These are phyloP conservation scores for Parasteatoda tepidariorum DNA, from an alignment of 1,140 invertebrate species.

Conservation along the genomic window DNA sequence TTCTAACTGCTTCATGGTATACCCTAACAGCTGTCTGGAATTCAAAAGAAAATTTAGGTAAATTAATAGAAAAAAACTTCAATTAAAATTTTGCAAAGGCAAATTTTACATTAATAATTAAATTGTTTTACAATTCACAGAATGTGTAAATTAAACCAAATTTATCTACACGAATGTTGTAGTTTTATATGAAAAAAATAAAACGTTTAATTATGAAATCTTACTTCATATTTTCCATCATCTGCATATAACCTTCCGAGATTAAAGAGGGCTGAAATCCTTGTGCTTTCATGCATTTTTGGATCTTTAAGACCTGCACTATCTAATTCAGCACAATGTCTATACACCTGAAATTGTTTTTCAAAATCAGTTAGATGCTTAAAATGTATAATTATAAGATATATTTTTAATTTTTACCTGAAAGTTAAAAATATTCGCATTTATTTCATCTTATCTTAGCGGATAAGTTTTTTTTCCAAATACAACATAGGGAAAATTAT, in stretches of 20 bases:
- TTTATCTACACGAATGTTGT: too few relatives aligned
- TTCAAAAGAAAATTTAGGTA: not conserved
- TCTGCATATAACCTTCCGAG: constrained; percentile 90
- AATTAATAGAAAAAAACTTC: not conserved
- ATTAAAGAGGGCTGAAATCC: constrained; percentile 90
- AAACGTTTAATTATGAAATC: too few relatives aligned
- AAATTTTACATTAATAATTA: too few relatives aligned
- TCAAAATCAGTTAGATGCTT: too few relatives aligned
- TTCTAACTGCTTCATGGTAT: constrained; percentile 86
- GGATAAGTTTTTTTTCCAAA: too few relatives aligned
- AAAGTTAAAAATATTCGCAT: too few relatives aligned
- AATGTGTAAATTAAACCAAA: not conserved
- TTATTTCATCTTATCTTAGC: too few relatives aligned
- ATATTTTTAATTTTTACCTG: too few relatives aligned
- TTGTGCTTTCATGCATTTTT: constrained; percentile 86
- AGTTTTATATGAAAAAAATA: too few relatives aligned
- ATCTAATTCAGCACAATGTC: constrained; percentile 84
- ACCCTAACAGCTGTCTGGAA: constrained; percentile 84
- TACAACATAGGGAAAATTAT: too few relatives aligned
- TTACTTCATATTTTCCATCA: constrained; percentile 77
- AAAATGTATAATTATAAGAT: too few relatives aligned
- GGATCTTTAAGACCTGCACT: constrained; percentile 89
- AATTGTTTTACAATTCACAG: too few relatives aligned
- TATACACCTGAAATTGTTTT: constrained; percentile 75
- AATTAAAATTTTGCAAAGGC: not conserved